Base-by-base conservation (phyloP, 2,888 invertebrate genomes). In the Brachylomia viminalis region DNA sequence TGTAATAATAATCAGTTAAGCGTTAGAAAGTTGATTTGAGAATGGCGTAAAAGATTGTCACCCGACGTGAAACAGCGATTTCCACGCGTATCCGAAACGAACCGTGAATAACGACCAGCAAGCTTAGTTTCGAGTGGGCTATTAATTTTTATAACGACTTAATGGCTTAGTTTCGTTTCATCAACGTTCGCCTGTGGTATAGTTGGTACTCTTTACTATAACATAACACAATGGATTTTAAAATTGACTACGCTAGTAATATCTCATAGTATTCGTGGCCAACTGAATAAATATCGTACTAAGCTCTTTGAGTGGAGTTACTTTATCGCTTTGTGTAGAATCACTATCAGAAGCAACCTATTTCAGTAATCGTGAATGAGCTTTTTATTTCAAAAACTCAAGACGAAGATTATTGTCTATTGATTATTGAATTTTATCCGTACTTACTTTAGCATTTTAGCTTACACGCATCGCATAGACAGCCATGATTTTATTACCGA, bases 1-100 rank as follows among this genome's bases (percentile, higher is more conserved):
- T 79, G 75, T 75, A 79, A 79, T 80, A 85, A 76, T 79, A 75
- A 74, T 75, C 69, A 70, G 82, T 80, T 77, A 79, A 77, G 62
- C 82, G 79, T 75, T 91, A 86, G 91, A 91, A 91, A 92, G 88
- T 81, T 77, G 73, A 75, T 86, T 84, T 75, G 81, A 79, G 84
- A 80, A 85, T 89, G 76, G 89, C 92, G 92, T 91, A 90, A 90
- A 91, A 90, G 91, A 92, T 91, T 91, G 90, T 90, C 91, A 88
- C 84, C 86, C 83, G 80, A 84, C 79, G 90, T 89, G 88, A 86
- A 89, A 88, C 88, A 85, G 74, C 85, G 86, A 86, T 91, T 91
- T 91, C 90, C 83, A 89, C 88, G 86, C 82, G 80, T 80, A 83
- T 83, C 72, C 79, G 80, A 87, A 87, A 86, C 82, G 87, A 83